These are phyloP conservation scores for Orientallactaga sibirica DNA, from an alignment of 2,797 vertebrate genomes.

Conservation along the genomic window DNA sequence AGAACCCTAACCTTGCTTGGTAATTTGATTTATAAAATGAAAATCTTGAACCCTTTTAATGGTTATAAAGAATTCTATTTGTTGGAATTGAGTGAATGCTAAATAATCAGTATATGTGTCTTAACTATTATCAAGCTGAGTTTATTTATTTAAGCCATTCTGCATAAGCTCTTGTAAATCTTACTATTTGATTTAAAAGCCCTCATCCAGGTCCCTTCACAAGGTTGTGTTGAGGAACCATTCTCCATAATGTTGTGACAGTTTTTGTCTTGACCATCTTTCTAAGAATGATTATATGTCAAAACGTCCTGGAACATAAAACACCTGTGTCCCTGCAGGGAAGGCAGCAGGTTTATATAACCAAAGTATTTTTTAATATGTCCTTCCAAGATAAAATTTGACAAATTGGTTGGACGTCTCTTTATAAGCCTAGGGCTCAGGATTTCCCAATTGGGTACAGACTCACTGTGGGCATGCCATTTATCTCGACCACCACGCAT, in stretches of 20 bases:
- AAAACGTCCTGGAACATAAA: conserved; percentile 26
- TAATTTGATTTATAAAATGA: conserved; percentile 41
- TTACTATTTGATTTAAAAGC: background rate
- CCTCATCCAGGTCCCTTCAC: background rate
- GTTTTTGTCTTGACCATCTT: background rate
- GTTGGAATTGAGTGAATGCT: background rate
- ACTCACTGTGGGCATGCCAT: background rate
- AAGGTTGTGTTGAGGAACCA: background rate
- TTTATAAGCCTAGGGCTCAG: background rate
- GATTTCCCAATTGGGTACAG: background rate
- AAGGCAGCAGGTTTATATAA: background rate
- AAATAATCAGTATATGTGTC: background rate
- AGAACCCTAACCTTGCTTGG: background rate
- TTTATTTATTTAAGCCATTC: background rate
- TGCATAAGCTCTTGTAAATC: background rate
- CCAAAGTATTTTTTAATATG: conserved; percentile 1
- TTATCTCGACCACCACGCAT: background rate
- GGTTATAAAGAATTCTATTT: background rate
- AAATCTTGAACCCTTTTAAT: background rate
- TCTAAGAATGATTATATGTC: background rate
- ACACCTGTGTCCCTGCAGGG: background rate
- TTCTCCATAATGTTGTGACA: background rate
- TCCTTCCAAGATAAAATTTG: conserved; percentile 3
- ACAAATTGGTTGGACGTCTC: background rate
- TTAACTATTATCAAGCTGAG: background rate